These are phyloP conservation scores for Eulithis testata DNA, from an alignment of 2,888 invertebrate genomes.

Conservation along the genomic window DNA sequence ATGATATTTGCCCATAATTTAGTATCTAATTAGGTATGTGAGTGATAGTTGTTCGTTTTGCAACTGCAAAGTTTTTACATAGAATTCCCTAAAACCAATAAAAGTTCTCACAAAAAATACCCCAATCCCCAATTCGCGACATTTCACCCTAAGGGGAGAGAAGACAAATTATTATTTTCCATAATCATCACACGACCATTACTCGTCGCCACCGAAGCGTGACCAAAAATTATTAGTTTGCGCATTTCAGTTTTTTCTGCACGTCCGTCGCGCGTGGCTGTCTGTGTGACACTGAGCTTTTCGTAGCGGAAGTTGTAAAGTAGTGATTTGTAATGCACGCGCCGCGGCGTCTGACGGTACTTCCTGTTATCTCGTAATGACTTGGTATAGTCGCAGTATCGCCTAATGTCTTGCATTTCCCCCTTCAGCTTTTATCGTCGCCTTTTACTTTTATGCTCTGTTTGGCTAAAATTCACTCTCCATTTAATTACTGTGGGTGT, in stretches of 20 bases:
- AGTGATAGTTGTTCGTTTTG: not conserved
- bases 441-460: conserved; percentile 78
- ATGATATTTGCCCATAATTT: too few species aligned
- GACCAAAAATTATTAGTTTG: conserved; percentile 74
- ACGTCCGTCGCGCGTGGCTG: conserved; percentile 64
- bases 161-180: conserved; percentile 81
- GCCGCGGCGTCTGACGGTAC: conserved; percentile 79
- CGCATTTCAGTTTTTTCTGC: conserved; percentile 60
- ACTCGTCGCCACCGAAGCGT: conserved; percentile 69
- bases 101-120: conserved; percentile 52
- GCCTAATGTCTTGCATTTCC: conserved; percentile 51
- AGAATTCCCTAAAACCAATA: conserved; percentile 33
- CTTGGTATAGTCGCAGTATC: conserved; percentile 47
- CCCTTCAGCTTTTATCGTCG: conserved; percentile 52
- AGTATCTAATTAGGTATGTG: too few species aligned
- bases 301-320: conserved; percentile 81
- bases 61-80: not conserved
- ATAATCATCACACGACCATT: conserved; percentile 81
- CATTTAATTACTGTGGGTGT: conserved; percentile 72
- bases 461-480: conserved; percentile 76
- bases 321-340: conserved; percentile 85
- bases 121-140: conserved; percentile 54
- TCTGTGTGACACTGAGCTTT: conserved; percentile 64
- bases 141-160: conserved; percentile 57
- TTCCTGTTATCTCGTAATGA: conserved; percentile 79